Evolutionary conservation across 1,140 invertebrate species (phyloP), one percentile per base, ranked within the genome.

Genomic region (Drosophila virilis): DNA sequence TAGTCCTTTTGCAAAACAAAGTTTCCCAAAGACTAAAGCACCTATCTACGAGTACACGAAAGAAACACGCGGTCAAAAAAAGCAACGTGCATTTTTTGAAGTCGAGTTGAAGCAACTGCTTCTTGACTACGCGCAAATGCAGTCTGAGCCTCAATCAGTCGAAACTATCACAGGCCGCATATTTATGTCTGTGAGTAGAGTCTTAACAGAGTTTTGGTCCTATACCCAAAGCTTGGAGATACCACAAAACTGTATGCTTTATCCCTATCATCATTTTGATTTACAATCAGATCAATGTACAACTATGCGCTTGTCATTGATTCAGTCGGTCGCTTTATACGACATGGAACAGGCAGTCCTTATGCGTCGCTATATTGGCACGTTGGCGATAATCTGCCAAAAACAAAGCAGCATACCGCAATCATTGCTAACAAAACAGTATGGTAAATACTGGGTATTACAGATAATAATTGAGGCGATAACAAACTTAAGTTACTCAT

Each of bases 281-380:
- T 8, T 89, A 48, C 65, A 89, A 1, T 52, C 50, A 8, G 38
- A 68, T 22, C 22, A 43, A 2, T 50, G 40, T 3, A 32, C n/a
- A 12, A 6, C 37, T 12, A 33, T 15, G 58, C 45, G 60, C 6
- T 6, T 4, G 0, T 68, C 68, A 17, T 52, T 91, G 2, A 48
- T 74, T 12, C 77, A 89, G 42, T 57, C 65, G 6, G 35, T 45
- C 1, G 33, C 32, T 22, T 40, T 92, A 10, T 84, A 74, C 50
- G 50, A 32, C 1, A 52, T 64, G 6, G 91, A 92, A 54, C 60
- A 69, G 0, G 82, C 72, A 10, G 8, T 86, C 22, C 59, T 77
- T 7, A 28, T 92, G 10, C 88, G 90, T 32, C 77, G 90, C 6
- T 92, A 91, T 52, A 61, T 91, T 9, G 80, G 77, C 9, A 82